Evolutionary conservation across 2,888 invertebrate genomes (phyloP).

Genomic region (Drosophila dives): DNA sequence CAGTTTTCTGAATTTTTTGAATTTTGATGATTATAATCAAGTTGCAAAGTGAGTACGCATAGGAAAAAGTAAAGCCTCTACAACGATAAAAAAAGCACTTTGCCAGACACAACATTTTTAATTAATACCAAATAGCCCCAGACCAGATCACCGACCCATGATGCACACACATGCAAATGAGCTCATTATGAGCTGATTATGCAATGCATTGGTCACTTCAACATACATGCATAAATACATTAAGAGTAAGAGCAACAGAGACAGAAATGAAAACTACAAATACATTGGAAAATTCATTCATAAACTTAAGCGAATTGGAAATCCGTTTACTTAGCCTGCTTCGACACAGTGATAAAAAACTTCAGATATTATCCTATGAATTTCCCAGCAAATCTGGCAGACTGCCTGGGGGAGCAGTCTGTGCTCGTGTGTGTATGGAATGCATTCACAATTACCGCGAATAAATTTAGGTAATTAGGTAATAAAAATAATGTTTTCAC

Average conservation of each 20-base stretch:
- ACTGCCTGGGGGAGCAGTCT: slow-evolving; percentile 56
- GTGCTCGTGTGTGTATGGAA: slow-evolving; percentile 34
- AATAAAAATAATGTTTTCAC: slow-evolving; percentile 83
- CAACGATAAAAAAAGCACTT: slow-evolving; percentile 22
- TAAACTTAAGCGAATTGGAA: slow-evolving; percentile 75
- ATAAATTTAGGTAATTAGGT: slow-evolving; percentile 83
- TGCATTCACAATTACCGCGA: slow-evolving; percentile 75
- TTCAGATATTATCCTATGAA: slow-evolving; percentile 4
- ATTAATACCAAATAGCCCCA: slow-evolving; percentile 40
- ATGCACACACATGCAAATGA: slow-evolving; percentile 60
- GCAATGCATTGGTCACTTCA: slow-evolving; percentile 48
- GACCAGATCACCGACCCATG: slow-evolving; percentile 6
- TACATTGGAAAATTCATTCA: slow-evolving; percentile 71
- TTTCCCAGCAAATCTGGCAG: slow-evolving; percentile 28
- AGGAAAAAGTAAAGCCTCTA: slow-evolving; percentile 22
- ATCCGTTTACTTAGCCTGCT: slow-evolving; percentile 74
- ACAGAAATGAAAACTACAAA: slow-evolving; percentile 27
- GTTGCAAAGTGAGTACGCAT: slow-evolving; percentile 1
- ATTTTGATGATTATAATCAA: slow-evolving; percentile 6
- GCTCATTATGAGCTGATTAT: slow-evolving; percentile 71
- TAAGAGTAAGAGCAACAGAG: not conserved
- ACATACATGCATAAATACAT: not conserved
- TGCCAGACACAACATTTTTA: slow-evolving; percentile 41
- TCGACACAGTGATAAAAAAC: slow-evolving; percentile 20
- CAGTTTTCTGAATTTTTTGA: not conserved